These are phyloP conservation scores for Aphidius gifuensis DNA, from an alignment of 1,140 invertebrate genomes.

Conservation along the genomic window DNA sequence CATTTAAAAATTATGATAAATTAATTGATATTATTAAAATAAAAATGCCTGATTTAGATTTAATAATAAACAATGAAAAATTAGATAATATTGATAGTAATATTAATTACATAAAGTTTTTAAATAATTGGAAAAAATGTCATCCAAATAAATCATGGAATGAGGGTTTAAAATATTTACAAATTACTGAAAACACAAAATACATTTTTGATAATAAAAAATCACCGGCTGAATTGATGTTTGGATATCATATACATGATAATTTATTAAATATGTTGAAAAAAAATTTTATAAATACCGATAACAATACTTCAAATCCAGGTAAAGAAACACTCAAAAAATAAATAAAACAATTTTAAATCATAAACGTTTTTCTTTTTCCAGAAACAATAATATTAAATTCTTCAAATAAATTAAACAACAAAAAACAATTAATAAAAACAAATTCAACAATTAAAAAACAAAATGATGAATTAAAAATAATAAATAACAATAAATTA, in stretches of 20 bases:
- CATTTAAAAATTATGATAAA: constrained; percentile 39
- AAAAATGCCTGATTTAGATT: no score
- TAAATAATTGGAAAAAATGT: constrained; percentile 25
- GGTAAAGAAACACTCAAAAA: not conserved
- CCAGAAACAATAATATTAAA: not conserved
- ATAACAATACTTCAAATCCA: constrained; percentile 7
- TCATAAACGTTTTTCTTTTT: no score
- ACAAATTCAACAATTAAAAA: not conserved
- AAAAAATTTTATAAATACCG: constrained; percentile 3
- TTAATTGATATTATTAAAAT: constrained; percentile 35
- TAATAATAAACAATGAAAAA: constrained; percentile 33
- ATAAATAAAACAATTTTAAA: no score
- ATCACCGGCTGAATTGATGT: constrained; percentile 35
- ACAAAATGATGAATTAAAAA: constrained; percentile 5
- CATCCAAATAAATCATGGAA: constrained; percentile 35
- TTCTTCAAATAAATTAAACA: not conserved
- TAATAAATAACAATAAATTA: no score
- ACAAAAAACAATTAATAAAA: constrained; percentile 10
- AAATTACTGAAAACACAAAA: constrained; percentile 38
- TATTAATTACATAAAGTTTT: constrained; percentile 30
- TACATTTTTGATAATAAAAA: constrained; percentile 28
- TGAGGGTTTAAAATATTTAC: constrained; percentile 37
- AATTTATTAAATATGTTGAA: constrained; percentile 9
- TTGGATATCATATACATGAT: constrained; percentile 7
- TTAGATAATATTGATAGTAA: constrained; percentile 23